Base-by-base conservation (phyloP, 2,888 invertebrate species). In the Heterodera filipjevi region DNA sequence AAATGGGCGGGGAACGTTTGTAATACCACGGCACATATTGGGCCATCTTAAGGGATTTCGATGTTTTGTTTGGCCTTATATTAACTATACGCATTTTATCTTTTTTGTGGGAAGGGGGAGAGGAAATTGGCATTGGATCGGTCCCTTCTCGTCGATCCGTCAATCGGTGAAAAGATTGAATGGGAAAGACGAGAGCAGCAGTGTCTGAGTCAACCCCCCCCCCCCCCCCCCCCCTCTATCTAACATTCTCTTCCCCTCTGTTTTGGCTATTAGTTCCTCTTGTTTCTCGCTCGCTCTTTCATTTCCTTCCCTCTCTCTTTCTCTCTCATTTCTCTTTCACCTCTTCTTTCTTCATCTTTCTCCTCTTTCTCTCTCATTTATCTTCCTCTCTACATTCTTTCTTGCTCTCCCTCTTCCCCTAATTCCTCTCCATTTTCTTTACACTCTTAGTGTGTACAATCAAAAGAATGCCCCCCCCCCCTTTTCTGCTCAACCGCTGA, bases 1-100 rank as follows among this genome's bases (percentile, higher is more conserved):
- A 89, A n/a, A 88, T 85, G 27, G 89, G 89, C 27, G 84, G 85
- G 5, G 83, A 79, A 27, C 86, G 76, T 30, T 86, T 77, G 22
- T 84, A 78, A 80, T 89, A 89, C 89, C 89, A 89, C 22, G 89
- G 88, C 53, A 84, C 85, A 79, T 87, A 88, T 68, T 89, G 83
- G 8, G 81, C 82, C 83, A 85, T 85, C 64, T 75, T n/a, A 59
- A 33, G 30, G 12, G 30, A 35, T 71, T 71, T 71, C 30, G 49
- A 71, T 46, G 44, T 30, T 76, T 2, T n/a, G 39, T 35, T 30
- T 22, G n/a, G 44, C 39, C 27, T 30, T 14, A 76, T 76, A 30
- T 53, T 53, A 22, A 19, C 53, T 53, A 16, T 19, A n/a, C n/a
- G n/a, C n/a, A n/a, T 22, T 59, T 59, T 59, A 27, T 6, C 30